phyloP scores from a whole-genome alignment of 2,888 invertebrate genomes.

The Leucoma salicis region DNA sequence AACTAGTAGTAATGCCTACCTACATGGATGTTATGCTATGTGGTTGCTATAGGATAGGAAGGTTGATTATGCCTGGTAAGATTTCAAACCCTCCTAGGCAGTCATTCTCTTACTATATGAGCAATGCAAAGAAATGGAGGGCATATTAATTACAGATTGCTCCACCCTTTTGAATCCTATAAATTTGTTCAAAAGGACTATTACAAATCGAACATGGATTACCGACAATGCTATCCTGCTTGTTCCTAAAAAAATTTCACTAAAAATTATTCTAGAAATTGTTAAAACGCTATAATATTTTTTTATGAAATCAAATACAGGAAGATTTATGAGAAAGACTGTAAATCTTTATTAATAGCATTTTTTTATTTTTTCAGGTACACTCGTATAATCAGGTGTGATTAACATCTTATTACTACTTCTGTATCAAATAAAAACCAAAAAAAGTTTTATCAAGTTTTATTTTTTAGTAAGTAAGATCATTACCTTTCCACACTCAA shows the following conservation, averaged over 20 bases:
- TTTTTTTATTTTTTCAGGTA: constrained; percentile 61
- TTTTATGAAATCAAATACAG: too few relatives aligned
- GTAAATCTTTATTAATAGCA: not conserved
- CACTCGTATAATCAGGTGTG: constrained; percentile 46
- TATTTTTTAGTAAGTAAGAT: too few relatives aligned
- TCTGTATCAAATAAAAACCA: constrained; percentile 67
- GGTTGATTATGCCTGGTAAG: too few relatives aligned
- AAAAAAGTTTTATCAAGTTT: constrained; percentile 41
- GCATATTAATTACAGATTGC: constrained; percentile 61
- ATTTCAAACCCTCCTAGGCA: constrained; percentile 71
- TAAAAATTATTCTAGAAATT: too few relatives aligned
- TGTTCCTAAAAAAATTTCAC: too few relatives aligned
- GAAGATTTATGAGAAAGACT: too few relatives aligned
- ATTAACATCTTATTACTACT: constrained; percentile 39
- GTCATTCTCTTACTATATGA: constrained; percentile 62
- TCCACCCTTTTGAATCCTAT: constrained; percentile 60
- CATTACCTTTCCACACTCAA: too few relatives aligned
- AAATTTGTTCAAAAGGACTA: constrained; percentile 55
- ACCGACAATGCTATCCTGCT: too few relatives aligned
- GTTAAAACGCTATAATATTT: too few relatives aligned
- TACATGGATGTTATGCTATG: too few relatives aligned
- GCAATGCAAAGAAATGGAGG: constrained; percentile 72
- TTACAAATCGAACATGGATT: constrained; percentile 55
- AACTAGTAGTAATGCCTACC: too few relatives aligned
- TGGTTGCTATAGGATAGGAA: too few relatives aligned